phyloP scores from a whole-genome alignment of 2,113 vertebrate species.

The Erythrocercus mccallii region DNA sequence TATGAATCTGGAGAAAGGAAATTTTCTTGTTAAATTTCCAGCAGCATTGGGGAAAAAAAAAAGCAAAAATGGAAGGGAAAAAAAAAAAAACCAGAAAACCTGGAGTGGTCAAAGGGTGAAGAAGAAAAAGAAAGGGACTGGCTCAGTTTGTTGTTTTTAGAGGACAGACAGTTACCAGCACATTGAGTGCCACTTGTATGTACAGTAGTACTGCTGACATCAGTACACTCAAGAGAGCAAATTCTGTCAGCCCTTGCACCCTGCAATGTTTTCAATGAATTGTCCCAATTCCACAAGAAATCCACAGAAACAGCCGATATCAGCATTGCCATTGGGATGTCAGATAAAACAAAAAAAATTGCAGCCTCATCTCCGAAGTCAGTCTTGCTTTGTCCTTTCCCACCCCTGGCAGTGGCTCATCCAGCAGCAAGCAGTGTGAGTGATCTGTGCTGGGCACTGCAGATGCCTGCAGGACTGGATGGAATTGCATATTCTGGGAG shows the following conservation, averaged over 20 bases:
- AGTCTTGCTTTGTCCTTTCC: neutral
- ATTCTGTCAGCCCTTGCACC: neutral
- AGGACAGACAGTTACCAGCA: neutral
- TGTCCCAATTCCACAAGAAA: neutral
- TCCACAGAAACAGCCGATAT: neutral
- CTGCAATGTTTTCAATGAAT: neutral
- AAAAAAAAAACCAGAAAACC: neutral
- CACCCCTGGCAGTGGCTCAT: fast-evolving
- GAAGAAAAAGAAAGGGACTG: neutral
- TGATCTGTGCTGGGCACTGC: neutral
- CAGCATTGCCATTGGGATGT: neutral
- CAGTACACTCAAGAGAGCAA: neutral
- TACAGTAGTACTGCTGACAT: neutral
- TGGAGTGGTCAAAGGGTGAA: neutral
- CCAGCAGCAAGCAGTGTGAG: neutral
- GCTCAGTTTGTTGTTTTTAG: neutral
- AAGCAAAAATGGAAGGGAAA: neutral
- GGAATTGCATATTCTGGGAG: neutral
- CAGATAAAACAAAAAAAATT: neutral
- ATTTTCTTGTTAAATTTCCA: conserved; percentile 10
- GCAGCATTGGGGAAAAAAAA: neutral
- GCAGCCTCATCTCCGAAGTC: neutral
- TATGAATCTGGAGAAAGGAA: neutral
- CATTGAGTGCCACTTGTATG: fast-evolving
- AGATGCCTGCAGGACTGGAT: neutral